Percentiles rank a stretch among this genome's conserved stretches.
phyloP scores from a whole-genome alignment of 2,797 vertebrate genomes.

The Brachymystax lenok region DNA sequence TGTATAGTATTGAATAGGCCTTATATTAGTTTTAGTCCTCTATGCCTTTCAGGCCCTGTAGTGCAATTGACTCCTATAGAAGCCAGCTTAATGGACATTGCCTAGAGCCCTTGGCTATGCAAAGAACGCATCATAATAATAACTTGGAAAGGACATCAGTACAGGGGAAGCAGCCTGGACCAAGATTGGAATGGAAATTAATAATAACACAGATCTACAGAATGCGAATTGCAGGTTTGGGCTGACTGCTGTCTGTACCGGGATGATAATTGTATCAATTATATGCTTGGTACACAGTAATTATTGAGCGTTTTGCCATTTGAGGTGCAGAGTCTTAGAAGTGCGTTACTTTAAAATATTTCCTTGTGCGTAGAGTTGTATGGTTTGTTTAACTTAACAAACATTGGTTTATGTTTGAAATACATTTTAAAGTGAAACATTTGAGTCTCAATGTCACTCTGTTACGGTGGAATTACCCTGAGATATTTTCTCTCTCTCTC shows the following conservation, averaged over 20 bases:
- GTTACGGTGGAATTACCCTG: not conserved
- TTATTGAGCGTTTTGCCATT: constrained; percentile 29
- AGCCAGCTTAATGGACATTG: constrained; percentile 11
- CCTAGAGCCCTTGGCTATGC: too few relatives aligned
- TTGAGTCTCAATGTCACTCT: too few relatives aligned
- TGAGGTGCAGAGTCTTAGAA: not conserved
- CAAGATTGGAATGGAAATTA: constrained; percentile 23
- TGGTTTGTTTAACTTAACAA: too few relatives aligned
- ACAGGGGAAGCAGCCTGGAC: constrained; percentile 38
- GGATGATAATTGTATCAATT: constrained; percentile 55
- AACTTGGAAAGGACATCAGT: constrained; percentile 30
- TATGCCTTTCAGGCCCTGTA: not conserved
- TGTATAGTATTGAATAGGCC: too few relatives aligned
- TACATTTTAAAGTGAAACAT: too few relatives aligned
- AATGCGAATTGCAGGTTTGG: constrained; percentile 39
- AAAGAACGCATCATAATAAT: constrained; percentile 21
- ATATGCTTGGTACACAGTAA: constrained; percentile 49
- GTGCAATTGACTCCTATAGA: constrained; percentile 11
- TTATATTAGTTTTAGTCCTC: not conserved
- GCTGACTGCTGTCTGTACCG: constrained; percentile 48
- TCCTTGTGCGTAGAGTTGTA: too few relatives aligned
- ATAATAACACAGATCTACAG: constrained; percentile 53
- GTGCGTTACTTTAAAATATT: too few relatives aligned
- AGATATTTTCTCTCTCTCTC: too few relatives aligned
- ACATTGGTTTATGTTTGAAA: too few relatives aligned